These are phyloP conservation scores for Arizona elegans DNA, from an alignment of 2,113 vertebrate species.

Conservation along the genomic window DNA sequence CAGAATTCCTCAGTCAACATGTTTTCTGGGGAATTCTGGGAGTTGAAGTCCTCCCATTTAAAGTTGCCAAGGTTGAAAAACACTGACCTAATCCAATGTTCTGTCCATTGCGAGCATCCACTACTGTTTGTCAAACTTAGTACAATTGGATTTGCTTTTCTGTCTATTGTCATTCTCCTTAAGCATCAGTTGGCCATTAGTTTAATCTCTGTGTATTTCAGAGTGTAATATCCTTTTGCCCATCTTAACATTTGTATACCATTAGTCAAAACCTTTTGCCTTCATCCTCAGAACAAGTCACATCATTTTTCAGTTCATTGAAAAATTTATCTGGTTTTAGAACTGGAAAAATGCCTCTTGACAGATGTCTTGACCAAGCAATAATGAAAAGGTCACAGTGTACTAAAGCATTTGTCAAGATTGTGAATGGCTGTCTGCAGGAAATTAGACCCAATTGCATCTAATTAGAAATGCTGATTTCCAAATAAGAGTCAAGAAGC, in stretches of 20 bases:
- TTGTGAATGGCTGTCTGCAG: conserved; percentile 37
- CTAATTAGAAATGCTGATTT: conserved; percentile 54
- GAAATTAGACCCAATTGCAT: conserved; percentile 54
- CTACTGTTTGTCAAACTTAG: not conserved
- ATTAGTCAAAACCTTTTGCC: conserved; percentile 7
- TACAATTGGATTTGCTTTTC: not conserved
- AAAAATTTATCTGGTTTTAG: conserved; percentile 24
- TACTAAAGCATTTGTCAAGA: conserved; percentile 52
- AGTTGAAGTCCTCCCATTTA: not conserved
- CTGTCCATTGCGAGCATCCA: not conserved
- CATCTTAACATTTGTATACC: conserved; percentile 10
- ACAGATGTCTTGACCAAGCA: conserved; percentile 60
- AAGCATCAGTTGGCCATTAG: conserved; percentile 3
- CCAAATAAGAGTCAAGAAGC: conserved; percentile 28
- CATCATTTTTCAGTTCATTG: conserved; percentile 21
- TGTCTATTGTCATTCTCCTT: not conserved
- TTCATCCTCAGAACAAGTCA: conserved; percentile 10
- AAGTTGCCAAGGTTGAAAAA: not conserved
- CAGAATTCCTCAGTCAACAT: not conserved
- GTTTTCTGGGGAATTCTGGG: not conserved
- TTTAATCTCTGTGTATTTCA: conserved; percentile 31
- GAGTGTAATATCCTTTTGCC: conserved; percentile 29
- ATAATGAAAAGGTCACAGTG: conserved; percentile 58
- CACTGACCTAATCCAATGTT: not conserved
- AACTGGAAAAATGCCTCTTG: conserved; percentile 44